Base-by-base conservation (phyloP, 2,797 vertebrate species). In the Tolypeutes matacus region DNA sequence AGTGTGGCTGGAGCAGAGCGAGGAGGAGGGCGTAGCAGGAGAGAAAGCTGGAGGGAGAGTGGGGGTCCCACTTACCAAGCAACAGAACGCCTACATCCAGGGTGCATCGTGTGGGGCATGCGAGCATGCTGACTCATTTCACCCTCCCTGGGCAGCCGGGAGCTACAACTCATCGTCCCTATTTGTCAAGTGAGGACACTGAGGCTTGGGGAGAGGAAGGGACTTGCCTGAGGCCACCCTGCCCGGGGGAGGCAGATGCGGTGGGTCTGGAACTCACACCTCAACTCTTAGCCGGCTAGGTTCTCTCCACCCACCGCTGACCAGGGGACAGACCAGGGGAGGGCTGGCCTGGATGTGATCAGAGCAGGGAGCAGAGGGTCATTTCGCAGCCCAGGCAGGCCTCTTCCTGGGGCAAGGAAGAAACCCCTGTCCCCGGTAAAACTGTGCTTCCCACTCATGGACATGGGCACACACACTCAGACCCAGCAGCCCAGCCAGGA, bases 171-270 rank as follows among this genome's bases (percentile, higher is more conserved):
- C 60, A 29, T 0, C 15, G 58, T 51, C 53, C 27, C 75, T 23
- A 0, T 27, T 36, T 5, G 31, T 81, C 87, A 62, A 69, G 62
- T 1, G 56, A 77, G 21, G 73, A 39, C 20, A 6, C 20, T 21
- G 13, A 62, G 62, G 65, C 49, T 65, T 86, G 12, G 46, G 65
- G 64, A 58, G 53, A 46, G 25, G 15, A 42, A 18, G 23, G 34
- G 23, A 31, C 76, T 49, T n/a, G 13, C 13, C 73, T 6, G 9
- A 75, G 69, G 46, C 29, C 36, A 8, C 72, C 34, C 39, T 4
- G 0, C 25, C 7, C 0, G 15, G 42, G 53, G 60, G 1, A 12
- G 31, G 6, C 1, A 42, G 72, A 31, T 3, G 5, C 11, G 5
- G 46, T 34, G 25, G 42, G 23, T 39, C 86, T 73, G 27, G 72